Base-by-base conservation (phyloP, 1,140 invertebrate genomes). In the Dinoponera quadriceps region DNA sequence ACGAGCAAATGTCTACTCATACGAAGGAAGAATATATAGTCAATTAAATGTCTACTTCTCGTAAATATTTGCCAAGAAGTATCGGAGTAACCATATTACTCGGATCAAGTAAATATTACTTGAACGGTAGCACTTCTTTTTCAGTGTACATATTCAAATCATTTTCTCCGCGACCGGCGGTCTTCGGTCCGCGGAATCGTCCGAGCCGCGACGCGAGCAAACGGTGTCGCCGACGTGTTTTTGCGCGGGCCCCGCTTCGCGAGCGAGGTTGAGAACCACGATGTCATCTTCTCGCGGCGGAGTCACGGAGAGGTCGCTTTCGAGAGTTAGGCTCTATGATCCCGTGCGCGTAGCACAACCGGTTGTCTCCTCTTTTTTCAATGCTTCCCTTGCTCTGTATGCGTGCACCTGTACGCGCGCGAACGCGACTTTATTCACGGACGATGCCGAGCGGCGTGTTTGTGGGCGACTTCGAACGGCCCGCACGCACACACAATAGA, bases 341-440 rank as follows among this genome's bases (percentile, higher is more conserved):
- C 89, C 88, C 87, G 90, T 51, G 85, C 90, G 88, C 91, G 91
- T 92, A 92, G 91, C 91, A 91, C 91, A 93, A 93, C 92, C 92
- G 92, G 92, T 93, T 93, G 91, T 92, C 90, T 92, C 88, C 80
- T 92, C 91, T 92, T 91, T 92, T 88, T 88, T 75, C 90, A 90
- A 91, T 92, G 87, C 91, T 81, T 57, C 88, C 33, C 85, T 88
- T 86, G 86, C 88, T 86, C 89, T 86, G 89, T 92, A 86, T 89
- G 90, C 88, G 87, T 88, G 80, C 89, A 84, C 82, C 62, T 73
- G 29, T 82, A 83, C 54, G 73, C 68, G 85, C 80, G 68, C 84
- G 81, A 65, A 59, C 83, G 78, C 86, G 84, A 78, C 54, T 68
- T 68, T 78, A 78, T 78, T 90, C 75, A 88, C 85, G 59, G 78